Evolutionary conservation across 2,797 vertebrate genomes (phyloP).

Genomic region (Sarcophilus harrisii): DNA sequence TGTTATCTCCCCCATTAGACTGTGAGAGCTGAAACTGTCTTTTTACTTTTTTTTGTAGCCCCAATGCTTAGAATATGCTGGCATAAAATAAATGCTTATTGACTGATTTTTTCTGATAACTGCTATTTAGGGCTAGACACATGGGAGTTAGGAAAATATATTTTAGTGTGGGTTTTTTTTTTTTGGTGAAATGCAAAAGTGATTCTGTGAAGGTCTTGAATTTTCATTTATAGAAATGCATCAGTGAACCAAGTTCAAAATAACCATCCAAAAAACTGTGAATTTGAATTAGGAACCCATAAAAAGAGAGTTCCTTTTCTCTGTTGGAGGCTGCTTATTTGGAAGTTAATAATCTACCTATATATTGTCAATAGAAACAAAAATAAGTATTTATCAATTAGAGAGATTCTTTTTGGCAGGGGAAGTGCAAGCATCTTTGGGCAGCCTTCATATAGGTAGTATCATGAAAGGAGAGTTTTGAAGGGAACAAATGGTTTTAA

Average conservation of each 20-base stretch:
- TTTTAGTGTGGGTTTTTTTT: too few species aligned
- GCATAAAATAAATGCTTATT: background rate
- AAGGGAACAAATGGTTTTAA: background rate
- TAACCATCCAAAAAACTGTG: background rate
- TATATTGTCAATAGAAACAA: background rate
- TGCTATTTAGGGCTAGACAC: background rate
- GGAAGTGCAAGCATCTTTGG: background rate
- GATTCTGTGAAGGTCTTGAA: background rate
- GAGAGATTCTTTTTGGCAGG: background rate
- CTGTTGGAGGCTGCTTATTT: background rate
- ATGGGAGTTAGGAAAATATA: background rate
- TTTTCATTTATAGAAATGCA: too few species aligned
- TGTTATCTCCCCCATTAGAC: background rate
- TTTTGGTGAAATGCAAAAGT: too few species aligned
- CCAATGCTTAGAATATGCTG: background rate
- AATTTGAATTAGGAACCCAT: background rate
- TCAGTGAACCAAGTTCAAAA: background rate
- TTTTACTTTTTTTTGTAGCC: background rate
- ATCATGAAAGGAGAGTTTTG: background rate
- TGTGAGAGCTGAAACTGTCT: background rate
- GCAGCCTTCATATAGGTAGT: background rate
- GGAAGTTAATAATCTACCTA: background rate
- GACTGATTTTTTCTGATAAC: constrained; percentile 24
- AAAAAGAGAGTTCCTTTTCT: background rate
- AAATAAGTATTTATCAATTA: background rate